Percentiles rank a stretch among this genome's conserved stretches.
phyloP scores from a whole-genome alignment of 2,113 vertebrate species.

The Axis porcinus region DNA sequence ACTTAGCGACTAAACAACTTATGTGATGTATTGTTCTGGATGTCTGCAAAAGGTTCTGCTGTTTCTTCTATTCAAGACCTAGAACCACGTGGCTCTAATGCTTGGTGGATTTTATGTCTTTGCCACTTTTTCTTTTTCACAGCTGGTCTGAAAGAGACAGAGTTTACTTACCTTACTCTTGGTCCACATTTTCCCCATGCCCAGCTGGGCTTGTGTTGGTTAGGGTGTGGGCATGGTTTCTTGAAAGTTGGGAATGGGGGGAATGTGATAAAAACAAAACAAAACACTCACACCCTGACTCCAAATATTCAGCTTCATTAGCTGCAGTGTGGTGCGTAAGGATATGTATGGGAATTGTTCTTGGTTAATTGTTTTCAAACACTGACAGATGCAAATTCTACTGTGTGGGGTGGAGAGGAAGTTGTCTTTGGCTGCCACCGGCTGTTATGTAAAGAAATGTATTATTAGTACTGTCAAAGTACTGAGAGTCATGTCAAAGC shows the following conservation, averaged over 20 bases:
- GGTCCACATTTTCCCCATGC: neutral
- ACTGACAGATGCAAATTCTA: neutral
- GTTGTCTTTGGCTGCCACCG: neutral
- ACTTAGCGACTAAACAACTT: neutral
- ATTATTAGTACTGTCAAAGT: too few species aligned
- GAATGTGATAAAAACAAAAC: neutral
- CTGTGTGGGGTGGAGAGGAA: accelerated
- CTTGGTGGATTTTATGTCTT: neutral
- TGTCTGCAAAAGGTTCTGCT: neutral
- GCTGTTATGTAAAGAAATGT: neutral
- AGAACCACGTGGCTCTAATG: neutral
- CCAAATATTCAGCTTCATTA: neutral
- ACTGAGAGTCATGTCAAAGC: neutral
- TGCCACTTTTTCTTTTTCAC: neutral
- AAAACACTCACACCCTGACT: neutral
- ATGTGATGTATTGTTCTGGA: neutral
- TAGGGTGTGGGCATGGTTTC: neutral
- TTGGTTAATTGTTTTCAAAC: neutral
- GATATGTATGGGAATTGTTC: neutral
- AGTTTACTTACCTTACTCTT: neutral
- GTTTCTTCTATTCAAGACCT: neutral
- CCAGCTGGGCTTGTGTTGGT: accelerated
- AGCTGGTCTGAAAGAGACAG: neutral
- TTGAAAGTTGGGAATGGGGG: neutral
- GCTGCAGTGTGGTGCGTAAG: neutral